Base-by-base conservation (phyloP, 2,888 invertebrate genomes). In the Augochlorella aurata region DNA sequence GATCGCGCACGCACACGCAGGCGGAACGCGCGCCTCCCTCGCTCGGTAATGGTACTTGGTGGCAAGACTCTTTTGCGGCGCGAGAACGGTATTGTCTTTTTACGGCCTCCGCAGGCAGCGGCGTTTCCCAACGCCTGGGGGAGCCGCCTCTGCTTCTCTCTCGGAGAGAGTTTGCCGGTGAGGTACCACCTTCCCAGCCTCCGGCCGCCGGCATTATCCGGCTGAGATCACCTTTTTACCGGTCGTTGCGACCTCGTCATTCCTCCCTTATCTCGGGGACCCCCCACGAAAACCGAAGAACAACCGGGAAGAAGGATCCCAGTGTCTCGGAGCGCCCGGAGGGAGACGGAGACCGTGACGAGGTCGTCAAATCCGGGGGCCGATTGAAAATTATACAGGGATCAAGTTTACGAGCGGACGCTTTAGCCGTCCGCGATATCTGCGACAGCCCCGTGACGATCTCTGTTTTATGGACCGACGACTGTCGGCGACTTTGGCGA, bases 341-440 rank as follows among this genome's bases (percentile, higher is more conserved):
- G 79, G 82, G 77, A 52, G 73, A 72, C 71, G 77, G 68, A 65
- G 72, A 85, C 88, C 90, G 90, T 92, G 93, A 93, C 92, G 93
- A 92, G 93, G 90, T 93, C 93, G 93, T 93, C 93, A 93, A 93
- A 93, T 93, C 92, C 93, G 89, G 77, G 85, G 89, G 90, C 87
- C 93, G 92, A 93, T 93, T 93, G 93, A 93, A 93, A 93, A 93
- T 93, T 93, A 93, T 93, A 93, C 93, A 93, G 93, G 93, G 93
- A 93, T 93, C 93, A 92, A 90, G 90, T 93, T 93, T 93, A 93
- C 92, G 93, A 93, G 89, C 91, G 87, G 83, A 83, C 88, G 90
- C 90, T 91, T 90, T 89, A 90, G 89, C 89, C 86, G 73, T 54
- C 71, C 69, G 69, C 72, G 73, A 72, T 75, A 76, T 74, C 81